These are phyloP conservation scores for Orussus abietinus DNA, from an alignment of 1,140 invertebrate genomes.

Conservation along the genomic window DNA sequence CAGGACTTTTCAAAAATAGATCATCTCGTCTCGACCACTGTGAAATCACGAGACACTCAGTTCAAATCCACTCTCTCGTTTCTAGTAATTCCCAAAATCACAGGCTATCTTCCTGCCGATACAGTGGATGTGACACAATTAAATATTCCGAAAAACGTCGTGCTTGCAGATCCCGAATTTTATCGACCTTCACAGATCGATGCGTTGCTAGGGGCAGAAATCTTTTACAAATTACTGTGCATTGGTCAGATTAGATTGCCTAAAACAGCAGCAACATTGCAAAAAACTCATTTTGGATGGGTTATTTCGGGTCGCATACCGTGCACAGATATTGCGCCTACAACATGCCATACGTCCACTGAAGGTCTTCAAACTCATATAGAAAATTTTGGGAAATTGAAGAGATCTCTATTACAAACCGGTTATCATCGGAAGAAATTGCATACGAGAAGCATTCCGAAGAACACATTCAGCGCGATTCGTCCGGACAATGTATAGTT, in stretches of 20 bases:
- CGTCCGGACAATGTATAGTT: conserved; percentile 16
- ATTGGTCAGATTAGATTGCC: conserved; percentile 15
- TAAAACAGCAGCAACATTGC: neutral
- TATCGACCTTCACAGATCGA: conserved; percentile 7
- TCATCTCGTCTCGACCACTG: neutral
- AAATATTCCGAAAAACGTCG: neutral
- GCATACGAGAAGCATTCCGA: conserved; percentile 21
- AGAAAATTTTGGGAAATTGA: conserved; percentile 30
- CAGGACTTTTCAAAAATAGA: neutral
- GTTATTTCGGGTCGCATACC: conserved; percentile 5
- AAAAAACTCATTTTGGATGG: conserved; percentile 9
- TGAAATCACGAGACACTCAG: neutral
- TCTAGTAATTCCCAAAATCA: neutral
- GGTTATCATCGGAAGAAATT: conserved; percentile 5
- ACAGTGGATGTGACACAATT: neutral
- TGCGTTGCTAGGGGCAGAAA: conserved; percentile 11
- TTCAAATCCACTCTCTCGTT: neutral
- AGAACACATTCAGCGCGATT: conserved; percentile 1
- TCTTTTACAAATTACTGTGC: conserved; percentile 18
- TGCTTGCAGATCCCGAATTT: neutral
- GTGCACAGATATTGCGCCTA: neutral
- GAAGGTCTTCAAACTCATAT: neutral
- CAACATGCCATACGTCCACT: neutral
- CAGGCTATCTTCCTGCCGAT: neutral
- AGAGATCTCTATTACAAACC: conserved; percentile 8